A percentile compares a stretch with the other conserved stretches of the same genome.
phyloP scores from a whole-genome alignment of 2,888 invertebrate genomes.

The Agrochola lychnidis region DNA sequence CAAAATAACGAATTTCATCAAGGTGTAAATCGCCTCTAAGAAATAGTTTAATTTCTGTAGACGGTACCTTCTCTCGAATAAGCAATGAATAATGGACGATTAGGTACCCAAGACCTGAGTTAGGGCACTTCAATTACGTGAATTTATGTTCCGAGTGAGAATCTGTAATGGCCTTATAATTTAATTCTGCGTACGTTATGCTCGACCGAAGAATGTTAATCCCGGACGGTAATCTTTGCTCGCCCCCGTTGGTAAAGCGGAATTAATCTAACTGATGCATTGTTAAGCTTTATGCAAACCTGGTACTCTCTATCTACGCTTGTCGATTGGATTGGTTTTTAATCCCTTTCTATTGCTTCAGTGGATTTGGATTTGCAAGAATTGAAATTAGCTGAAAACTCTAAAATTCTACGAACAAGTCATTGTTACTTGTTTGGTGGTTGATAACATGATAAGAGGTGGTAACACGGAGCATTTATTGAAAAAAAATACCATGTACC shows the following conservation, averaged over 20 bases:
- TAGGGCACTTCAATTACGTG: slow-evolving; percentile 51
- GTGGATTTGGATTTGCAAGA: background rate
- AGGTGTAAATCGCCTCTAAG: too few relatives aligned
- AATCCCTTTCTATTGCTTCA: slow-evolving; percentile 5
- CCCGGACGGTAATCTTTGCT: slow-evolving; percentile 29
- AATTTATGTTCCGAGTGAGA: slow-evolving; percentile 58
- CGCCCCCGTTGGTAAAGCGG: slow-evolving; percentile 28
- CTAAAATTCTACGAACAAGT: background rate
- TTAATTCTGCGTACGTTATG: slow-evolving; percentile 43
- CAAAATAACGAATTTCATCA: background rate
- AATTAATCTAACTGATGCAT: slow-evolving; percentile 31
- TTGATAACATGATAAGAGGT: background rate
- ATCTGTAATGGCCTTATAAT: slow-evolving; percentile 59
- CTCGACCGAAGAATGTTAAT: slow-evolving; percentile 51
- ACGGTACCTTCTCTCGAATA: slow-evolving; percentile 11
- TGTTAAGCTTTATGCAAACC: slow-evolving; percentile 54
- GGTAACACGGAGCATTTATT: background rate
- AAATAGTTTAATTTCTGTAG: slow-evolving; percentile 11
- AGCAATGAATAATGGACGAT: slow-evolving; percentile 36
- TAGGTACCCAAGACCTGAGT: slow-evolving; percentile 16
- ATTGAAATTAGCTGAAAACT: slow-evolving; percentile 6
- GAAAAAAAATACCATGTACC: background rate
- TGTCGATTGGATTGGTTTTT: slow-evolving; percentile 38
- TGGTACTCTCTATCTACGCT: slow-evolving; percentile 41
- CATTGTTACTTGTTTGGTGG: background rate